Base-by-base conservation (phyloP, 2,888 invertebrate genomes). In the Esperia sulphurella region DNA sequence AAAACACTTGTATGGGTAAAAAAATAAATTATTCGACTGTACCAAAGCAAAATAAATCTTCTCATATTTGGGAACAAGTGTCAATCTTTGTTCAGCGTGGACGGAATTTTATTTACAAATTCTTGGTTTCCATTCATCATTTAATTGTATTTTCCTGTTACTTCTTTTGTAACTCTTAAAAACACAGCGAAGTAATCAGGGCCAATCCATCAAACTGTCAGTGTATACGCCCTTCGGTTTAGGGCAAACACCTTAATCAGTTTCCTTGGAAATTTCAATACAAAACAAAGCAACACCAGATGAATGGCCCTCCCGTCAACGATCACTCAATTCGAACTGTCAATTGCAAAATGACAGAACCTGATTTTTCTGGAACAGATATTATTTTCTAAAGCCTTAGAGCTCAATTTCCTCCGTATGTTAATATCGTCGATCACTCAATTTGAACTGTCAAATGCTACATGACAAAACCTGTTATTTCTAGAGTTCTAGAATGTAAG, bases 201-300 rank as follows among this genome's bases (percentile, higher is more conserved):
- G 58, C 63, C 68, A 65, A 76, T 77, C 75, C 68, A 75, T 77
- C 76, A 76, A 65, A 59, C 68, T 76, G 75, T 72, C 76, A 65
- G 68, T 61, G 55, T 57, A 59, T 61, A 65, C 10, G 69, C 66
- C 68, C 68, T 68, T 59, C 60, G 62, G 63, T 57, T 58, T 54
- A 54, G 53, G 14, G 40, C 49, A 10, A 49, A 52, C 59, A 71
- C 67, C 66, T 63, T 64, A 63, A 67, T 63, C 60, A 62, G 58
- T 61, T 68, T 65, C 61, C 57, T 37, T 41, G 10, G 58, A 65
- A 61, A 65, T 65, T 62, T 63, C 59, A 59, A 59, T 60, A 59
- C 67, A 54, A 63, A 73, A 73, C 64, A 70, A 69, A 66, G 52
- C 53, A 63, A 61, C 50, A 52, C 57, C 53, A 58, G 49, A 61